Base-by-base conservation (phyloP, 2,888 invertebrate genomes). In the Pseudanteris insignis region DNA sequence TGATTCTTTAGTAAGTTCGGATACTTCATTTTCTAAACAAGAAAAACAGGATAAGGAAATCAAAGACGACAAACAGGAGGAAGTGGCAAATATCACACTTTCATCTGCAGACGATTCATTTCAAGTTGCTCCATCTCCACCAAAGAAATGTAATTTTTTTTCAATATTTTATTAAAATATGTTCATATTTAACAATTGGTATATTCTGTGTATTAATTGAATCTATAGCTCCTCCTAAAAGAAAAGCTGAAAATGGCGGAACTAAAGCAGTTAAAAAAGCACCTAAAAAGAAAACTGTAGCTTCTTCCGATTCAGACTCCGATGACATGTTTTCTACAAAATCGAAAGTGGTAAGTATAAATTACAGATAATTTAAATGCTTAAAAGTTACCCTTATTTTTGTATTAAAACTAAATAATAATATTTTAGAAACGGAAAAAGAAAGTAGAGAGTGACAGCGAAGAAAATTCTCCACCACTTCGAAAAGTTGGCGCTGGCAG, bases 1-100 rank as follows among this genome's bases (percentile, higher is more conserved):
- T 44, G 83, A 84, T 66, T 80, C 80, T 2, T 70, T 83, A 34
- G 72, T 83, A 12, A 81, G 81, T 32, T 59, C 59, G 5, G 51
- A 59, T 14, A 51, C 50, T 7, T 58, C 58, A 0, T 44, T 58
- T 6, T 2, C 30, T 3, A 36, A 25, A 50, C 30, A 25, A 50
- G 43, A 50, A 1, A 67, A 67, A 38, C 29, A 38, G 25, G 33
- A 2, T 1, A 36, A 41, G 25, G 36, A 57, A 24, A 25, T 25
- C 3, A 37, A 36, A 8, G n/a, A 18, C 3, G 18, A 18, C 18
- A 18, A 8, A 9, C 2, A 18, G 24, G 29, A 36, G 7, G 30
- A 36, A 32, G 15, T 14, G 6, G n/a, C 10, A 2, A 21, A 38
- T 6, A 11, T 47, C 1, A 10, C 30, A 1, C 30, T 50, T 10